Conservation (phyloP, 2,888 invertebrate species). For the Drosophila histrio region DNA sequence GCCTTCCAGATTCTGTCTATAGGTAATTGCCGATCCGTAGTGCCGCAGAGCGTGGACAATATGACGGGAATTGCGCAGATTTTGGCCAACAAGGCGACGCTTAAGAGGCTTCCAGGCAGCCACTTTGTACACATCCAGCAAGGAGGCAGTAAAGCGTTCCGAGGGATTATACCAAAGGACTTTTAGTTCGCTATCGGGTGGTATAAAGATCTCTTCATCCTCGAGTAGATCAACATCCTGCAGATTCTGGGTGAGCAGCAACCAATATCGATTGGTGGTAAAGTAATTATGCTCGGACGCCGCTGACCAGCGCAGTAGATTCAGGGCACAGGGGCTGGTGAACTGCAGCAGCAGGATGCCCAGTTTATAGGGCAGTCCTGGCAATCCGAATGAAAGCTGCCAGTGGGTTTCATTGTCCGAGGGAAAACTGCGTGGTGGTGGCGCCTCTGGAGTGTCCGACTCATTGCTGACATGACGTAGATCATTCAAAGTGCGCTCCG, state of each 20-base stretch:
- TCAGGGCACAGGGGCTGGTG: conserved; percentile 66
- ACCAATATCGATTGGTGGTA: conserved; percentile 81
- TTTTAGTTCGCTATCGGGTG: conserved; percentile 80
- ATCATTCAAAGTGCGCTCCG: conserved; percentile 60
- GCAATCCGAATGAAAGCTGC: conserved; percentile 62
- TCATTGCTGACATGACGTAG: conserved; percentile 43
- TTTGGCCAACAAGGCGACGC: conserved; percentile 45
- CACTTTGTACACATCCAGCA: conserved; percentile 82
- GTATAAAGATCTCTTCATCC: conserved; percentile 76
- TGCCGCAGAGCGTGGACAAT: conserved; percentile 57
- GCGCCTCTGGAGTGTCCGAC: conserved; percentile 29
- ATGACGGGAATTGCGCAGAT: conserved; percentile 42
- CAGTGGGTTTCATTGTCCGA: conserved; percentile 54
- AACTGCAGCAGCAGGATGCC: conserved; percentile 79
- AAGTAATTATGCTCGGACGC: conserved; percentile 80
- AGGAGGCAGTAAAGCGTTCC: conserved; percentile 37
- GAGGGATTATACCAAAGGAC: conserved; percentile 49
- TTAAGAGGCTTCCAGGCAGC: conserved; percentile 68
- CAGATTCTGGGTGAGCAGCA: conserved; percentile 61
- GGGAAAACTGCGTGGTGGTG: conserved; percentile 69
- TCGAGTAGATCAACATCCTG: conserved; percentile 55
- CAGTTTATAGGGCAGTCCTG: conserved; percentile 67
- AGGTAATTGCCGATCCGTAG: conserved; percentile 78
- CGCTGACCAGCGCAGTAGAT: conserved; percentile 76
- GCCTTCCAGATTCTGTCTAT: conserved; percentile 81